phyloP scores from a whole-genome alignment of 2,888 invertebrate species.

The Strigamia transsilvanica region DNA sequence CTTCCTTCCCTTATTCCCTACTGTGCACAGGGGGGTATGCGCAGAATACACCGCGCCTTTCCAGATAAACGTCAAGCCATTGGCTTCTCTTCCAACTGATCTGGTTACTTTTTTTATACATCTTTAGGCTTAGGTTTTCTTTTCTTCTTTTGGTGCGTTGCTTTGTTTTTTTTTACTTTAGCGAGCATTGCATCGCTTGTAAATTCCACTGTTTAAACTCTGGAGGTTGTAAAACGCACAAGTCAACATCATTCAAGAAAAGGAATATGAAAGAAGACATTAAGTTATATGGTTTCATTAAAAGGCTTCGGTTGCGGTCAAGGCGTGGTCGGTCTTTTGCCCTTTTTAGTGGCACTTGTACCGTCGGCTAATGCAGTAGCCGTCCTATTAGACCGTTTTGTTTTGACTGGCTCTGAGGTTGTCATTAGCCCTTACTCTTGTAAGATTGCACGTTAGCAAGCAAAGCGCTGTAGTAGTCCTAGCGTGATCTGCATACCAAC shows the following conservation, averaged over 20 bases:
- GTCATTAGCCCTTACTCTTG: conserved; percentile 11
- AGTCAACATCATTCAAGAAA: conserved; percentile 27
- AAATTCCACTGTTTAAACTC: background rate
- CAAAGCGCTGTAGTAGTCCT: conserved; percentile 1
- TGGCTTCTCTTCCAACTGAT: background rate
- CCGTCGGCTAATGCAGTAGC: background rate
- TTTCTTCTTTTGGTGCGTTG: background rate
- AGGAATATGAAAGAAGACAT: conserved; percentile 18
- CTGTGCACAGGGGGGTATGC: conserved; percentile 6
- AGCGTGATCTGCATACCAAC: conserved; percentile 18
- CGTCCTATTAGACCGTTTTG: conserved; percentile 24
- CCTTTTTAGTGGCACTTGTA: conserved; percentile 8
- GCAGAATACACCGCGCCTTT: background rate
- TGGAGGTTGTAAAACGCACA: background rate
- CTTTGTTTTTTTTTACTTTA: background rate
- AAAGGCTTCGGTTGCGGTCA: background rate
- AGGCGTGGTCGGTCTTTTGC: conserved; percentile 31
- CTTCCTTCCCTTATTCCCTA: conserved; percentile 10
- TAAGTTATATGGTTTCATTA: conserved; percentile 20
- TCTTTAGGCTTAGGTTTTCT: background rate
- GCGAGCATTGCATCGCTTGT: background rate
- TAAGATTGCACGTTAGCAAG: conserved; percentile 27
- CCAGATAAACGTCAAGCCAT: background rate
- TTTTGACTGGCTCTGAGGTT: background rate
- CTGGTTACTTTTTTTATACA: background rate